Base-by-base conservation (phyloP, 2,113 vertebrate genomes). In the Colistium nudipinnis region DNA sequence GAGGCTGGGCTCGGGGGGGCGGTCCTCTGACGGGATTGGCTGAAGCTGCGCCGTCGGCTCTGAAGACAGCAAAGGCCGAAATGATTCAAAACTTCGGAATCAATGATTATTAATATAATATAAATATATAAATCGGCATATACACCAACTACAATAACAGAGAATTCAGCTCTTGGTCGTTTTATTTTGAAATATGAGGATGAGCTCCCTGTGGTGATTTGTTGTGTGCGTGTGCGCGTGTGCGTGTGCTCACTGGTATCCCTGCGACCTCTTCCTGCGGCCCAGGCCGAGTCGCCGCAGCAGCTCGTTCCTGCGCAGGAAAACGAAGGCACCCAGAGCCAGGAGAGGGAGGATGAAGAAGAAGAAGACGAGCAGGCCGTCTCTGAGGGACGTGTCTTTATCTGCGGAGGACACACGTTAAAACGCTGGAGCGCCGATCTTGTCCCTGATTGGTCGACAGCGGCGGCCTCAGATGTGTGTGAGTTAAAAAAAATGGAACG, bases 331-430 rank as follows among this genome's bases (percentile, higher is more conserved):
- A 28, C 86, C 93, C 69, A 93, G 66, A 0, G 78, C 24, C 20
- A 94, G 77, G 6, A 98, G 92, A 0, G 95, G 95, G 0, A 97
- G 80, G 35, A 98, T 20, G 38, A 98, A 19, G 87, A 98, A 93
- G 67, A 98, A 97, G 89, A 98, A 95, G 0, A 96, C 92, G 27
- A 99, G 90, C 12, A 98, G 91, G 11, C 97, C 96, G 0, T 98
- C 84, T 54, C 95, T 91, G 28, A 95, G 72, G 0, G 95, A 95
- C 0, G 93, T 94, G 89, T 95, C 94, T 62, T 94, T 96, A 82
- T 95, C 95, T 96, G 72, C 25, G 20, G 25, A 55, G 28, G 19
- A 20, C 30, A 31, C 30, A 31, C 30, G 8, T 7, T 5, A 4
- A 31, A 31, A 31, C 30, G 8, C 30, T 5, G 4, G 8, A 31